These are phyloP conservation scores for Ellobius talpinus DNA, from an alignment of 2,113 vertebrate genomes.

Conservation along the genomic window DNA sequence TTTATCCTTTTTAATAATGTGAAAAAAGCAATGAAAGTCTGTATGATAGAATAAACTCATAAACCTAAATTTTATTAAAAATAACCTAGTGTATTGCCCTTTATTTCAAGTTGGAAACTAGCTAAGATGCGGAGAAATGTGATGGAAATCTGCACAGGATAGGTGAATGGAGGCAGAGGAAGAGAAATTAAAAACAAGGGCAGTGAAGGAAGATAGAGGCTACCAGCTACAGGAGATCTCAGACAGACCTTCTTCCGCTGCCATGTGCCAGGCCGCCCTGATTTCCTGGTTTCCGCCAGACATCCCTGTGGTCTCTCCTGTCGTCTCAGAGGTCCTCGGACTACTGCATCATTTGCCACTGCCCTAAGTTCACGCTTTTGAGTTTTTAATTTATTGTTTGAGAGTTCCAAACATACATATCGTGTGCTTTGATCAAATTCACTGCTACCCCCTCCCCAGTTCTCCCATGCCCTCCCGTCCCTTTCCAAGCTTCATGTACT, in stretches of 20 bases:
- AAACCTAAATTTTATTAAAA: neutral
- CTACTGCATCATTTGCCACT: neutral
- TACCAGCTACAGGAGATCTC: neutral
- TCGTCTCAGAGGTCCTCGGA: neutral
- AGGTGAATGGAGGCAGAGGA: slow-evolving; percentile 19
- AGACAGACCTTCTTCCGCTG: neutral
- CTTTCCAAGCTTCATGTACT: neutral
- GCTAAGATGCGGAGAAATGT: neutral
- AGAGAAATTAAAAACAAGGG: neutral
- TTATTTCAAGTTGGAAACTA: slow-evolving; percentile 36
- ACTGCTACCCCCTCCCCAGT: no score
- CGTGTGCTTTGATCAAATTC: neutral
- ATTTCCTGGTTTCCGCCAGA: neutral
- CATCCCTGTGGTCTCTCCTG: neutral
- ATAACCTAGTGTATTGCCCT: neutral
- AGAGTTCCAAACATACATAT: neutral
- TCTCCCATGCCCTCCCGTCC: neutral
- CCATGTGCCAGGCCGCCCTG: accelerated
- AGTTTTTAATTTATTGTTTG: neutral
- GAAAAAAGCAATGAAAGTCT: neutral
- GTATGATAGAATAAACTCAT: neutral
- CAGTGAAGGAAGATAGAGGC: neutral
- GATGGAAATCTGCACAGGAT: neutral
- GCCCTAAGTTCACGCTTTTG: neutral
- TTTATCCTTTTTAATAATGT: neutral